A percentile compares a stretch with the other conserved stretches of the same genome.
Evolutionary conservation across 2,113 vertebrate genomes (phyloP).

Genomic region (Coracopsis vasa): DNA sequence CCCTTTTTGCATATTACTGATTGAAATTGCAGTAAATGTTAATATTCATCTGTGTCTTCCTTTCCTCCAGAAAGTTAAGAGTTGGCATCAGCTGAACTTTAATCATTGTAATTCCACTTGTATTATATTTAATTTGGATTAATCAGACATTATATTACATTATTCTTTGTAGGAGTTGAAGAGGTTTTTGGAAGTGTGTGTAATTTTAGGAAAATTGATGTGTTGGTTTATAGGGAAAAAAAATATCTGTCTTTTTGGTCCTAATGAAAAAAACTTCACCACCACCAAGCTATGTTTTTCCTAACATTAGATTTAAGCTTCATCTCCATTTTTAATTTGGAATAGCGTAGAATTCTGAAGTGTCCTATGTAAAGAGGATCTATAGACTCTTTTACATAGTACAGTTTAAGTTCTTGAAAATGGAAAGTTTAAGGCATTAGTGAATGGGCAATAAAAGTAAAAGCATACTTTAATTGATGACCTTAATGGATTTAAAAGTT

Average conservation of each 20-base stretch:
- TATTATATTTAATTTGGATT: neutral
- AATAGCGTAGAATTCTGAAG: neutral
- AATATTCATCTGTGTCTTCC: constrained; percentile 22
- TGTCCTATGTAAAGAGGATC: neutral
- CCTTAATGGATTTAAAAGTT: neutral
- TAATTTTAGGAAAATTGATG: neutral
- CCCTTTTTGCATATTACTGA: constrained; percentile 69
- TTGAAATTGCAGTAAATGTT: constrained; percentile 66
- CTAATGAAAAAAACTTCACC: fast-evolving
- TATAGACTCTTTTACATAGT: neutral
- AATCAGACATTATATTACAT: neutral
- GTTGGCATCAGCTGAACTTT: constrained; percentile 14
- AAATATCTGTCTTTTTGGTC: neutral
- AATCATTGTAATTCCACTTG: neutral
- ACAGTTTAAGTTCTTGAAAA: neutral
- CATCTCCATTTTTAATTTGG: neutral
- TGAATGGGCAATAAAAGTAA: neutral
- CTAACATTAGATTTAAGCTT: neutral
- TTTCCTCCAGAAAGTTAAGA: constrained; percentile 29
- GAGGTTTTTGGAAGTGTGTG: neutral
- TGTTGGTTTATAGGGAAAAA: neutral
- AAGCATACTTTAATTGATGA: neutral
- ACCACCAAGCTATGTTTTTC: neutral
- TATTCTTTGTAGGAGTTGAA: neutral
- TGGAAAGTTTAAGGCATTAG: neutral